Percentiles rank a stretch among this genome's conserved stretches.
phyloP scores from a whole-genome alignment of 2,888 invertebrate species.

The Cerceris rybyensis region DNA sequence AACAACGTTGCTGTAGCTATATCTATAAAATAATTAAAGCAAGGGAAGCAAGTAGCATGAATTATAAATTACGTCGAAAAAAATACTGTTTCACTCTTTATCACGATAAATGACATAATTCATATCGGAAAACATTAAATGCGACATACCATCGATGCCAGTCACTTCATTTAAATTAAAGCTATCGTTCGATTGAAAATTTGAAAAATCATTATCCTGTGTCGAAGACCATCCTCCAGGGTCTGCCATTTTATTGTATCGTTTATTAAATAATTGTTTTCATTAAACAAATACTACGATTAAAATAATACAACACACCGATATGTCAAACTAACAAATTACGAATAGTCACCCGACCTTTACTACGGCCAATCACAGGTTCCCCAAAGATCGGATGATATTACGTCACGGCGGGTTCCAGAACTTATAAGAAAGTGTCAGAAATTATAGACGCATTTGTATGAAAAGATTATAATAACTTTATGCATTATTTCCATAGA shows the following conservation, averaged over 20 bases:
- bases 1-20: too few species aligned
- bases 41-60: neutral
- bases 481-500: too few species aligned
- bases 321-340: conserved; percentile 74
- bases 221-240: conserved; percentile 74
- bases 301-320: conserved; percentile 44
- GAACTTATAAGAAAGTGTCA: conserved; percentile 44
- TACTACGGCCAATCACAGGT: conserved; percentile 84
- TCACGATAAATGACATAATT: neutral
- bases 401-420: conserved; percentile 81
- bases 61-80: neutral
- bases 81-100: neutral
- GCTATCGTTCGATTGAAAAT: conserved; percentile 83
- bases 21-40: too few species aligned
- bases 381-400: conserved; percentile 85
- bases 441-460: conserved; percentile 18
- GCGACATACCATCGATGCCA: conserved; percentile 87
- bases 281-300: conserved; percentile 36
- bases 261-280: conserved; percentile 62
- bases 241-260: conserved; percentile 76
- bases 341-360: conserved; percentile 74
- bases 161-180: conserved; percentile 87
- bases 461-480: conserved; percentile 2
- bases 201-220: conserved; percentile 79
- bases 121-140: conserved; percentile 27